A percentile compares a stretch with the other conserved stretches of the same genome.
These are phyloP conservation scores for Catajapyx aquilonaris DNA, from an alignment of 1,140 invertebrate genomes.

Conservation along the genomic window DNA sequence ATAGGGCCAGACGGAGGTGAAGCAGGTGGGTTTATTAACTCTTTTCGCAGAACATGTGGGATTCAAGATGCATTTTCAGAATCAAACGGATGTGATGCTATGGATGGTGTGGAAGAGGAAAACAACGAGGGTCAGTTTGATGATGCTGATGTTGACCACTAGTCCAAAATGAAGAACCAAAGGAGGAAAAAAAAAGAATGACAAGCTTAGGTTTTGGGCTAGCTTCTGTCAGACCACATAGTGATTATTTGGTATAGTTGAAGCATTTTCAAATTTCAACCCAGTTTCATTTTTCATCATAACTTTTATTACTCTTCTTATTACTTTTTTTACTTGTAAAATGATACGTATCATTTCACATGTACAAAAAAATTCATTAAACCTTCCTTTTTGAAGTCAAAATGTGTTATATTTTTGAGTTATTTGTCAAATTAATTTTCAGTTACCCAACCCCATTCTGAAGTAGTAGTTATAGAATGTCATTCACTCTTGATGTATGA, in stretches of 20 bases:
- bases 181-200: conserved; percentile 1
- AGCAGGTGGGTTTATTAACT: conserved; percentile 11
- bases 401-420: too few relatives aligned
- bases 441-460: too few relatives aligned
- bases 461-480: too few relatives aligned
- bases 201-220: conserved; percentile 2
- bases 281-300: background rate
- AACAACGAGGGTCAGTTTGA: conserved; percentile 31
- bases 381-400: too few relatives aligned
- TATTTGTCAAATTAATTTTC: too few relatives aligned
- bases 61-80: background rate
- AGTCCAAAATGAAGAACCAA: conserved; percentile 15
- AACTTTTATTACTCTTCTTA: background rate
- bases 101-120: conserved; percentile 23
- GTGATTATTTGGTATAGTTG: background rate
- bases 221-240: background rate
- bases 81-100: conserved; percentile 17
- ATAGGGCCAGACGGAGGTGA: conserved; percentile 11
- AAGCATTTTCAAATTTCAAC: background rate
- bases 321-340: background rate
- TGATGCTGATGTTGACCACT: too few relatives aligned
- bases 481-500: too few relatives aligned
- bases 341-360: too few relatives aligned
- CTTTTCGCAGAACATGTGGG: conserved; percentile 8
- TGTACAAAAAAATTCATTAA: too few relatives aligned